Percentiles rank a stretch among this genome's conserved stretches.
Evolutionary conservation across 2,797 vertebrate species (phyloP).

Genomic region (Gobionotothen gibberifrons): DNA sequence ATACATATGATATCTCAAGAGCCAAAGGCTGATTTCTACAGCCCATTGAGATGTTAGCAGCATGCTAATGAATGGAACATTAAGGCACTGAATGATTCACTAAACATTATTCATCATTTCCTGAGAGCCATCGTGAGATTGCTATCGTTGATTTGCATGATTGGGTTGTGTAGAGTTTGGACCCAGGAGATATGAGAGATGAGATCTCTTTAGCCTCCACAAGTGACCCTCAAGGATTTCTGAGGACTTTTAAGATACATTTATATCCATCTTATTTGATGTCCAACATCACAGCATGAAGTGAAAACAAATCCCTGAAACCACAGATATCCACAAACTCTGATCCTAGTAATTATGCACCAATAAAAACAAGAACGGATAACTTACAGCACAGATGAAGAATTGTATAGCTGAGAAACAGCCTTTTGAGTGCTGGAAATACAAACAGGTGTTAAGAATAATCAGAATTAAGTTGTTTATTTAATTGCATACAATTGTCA

Average conservation of each 20-base stretch:
- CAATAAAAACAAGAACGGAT: neutral
- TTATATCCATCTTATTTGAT: constrained; percentile 13
- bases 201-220: constrained; percentile 41
- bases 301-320: neutral
- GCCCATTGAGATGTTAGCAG: constrained; percentile 29
- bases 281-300: neutral
- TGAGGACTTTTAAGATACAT: constrained; percentile 32
- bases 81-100: constrained; percentile 45
- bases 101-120: constrained; percentile 62
- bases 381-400: neutral
- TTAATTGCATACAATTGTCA: neutral
- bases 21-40: constrained; percentile 38
- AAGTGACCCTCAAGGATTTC: constrained; percentile 28
- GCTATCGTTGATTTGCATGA: constrained; percentile 56
- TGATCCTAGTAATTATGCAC: neutral
- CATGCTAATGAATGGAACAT: constrained; percentile 44
- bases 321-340: constrained; percentile 4
- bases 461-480: neutral
- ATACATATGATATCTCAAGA: constrained; percentile 8
- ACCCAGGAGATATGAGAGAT: constrained; percentile 29
- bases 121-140: constrained; percentile 54
- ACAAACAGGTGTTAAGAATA: neutral
- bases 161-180: constrained; percentile 58
- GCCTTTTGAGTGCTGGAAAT: neutral
- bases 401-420: neutral